A percentile compares a stretch with the other conserved stretches of the same genome.
phyloP scores from a whole-genome alignment of 2,888 invertebrate species.

The Mechanitis mazaeus region DNA sequence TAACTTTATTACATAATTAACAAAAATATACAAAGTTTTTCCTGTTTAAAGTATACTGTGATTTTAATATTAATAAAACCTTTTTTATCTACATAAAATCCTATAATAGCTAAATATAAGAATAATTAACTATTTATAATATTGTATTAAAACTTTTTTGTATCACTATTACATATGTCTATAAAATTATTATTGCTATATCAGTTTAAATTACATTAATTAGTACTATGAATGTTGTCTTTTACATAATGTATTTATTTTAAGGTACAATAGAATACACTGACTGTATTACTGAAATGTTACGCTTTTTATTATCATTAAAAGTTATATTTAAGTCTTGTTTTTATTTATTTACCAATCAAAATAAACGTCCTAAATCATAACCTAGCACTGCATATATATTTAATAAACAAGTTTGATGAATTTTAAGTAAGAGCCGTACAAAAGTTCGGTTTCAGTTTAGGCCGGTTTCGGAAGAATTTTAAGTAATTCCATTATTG shows the following conservation, averaged over 20 bases:
- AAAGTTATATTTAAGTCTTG: not conserved
- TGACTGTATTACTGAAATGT: not conserved
- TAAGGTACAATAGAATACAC: not conserved
- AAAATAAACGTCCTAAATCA: too few relatives aligned
- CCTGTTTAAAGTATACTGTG: not conserved
- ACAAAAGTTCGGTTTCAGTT: too few relatives aligned
- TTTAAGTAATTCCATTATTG: too few relatives aligned
- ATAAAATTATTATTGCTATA: not conserved
- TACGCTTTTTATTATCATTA: constrained; percentile 1
- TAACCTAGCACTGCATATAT: too few relatives aligned
- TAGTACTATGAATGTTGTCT: not conserved
- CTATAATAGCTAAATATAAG: too few relatives aligned
- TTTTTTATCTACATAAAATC: too few relatives aligned
- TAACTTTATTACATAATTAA: constrained; percentile 2
- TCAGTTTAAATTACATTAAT: not conserved
- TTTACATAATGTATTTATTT: not conserved
- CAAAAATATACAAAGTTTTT: not conserved
- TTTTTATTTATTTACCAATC: not conserved
- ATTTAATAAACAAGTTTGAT: too few relatives aligned
- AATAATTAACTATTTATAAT: too few relatives aligned
- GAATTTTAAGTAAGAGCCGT: too few relatives aligned
- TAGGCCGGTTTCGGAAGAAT: too few relatives aligned
- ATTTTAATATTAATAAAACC: too few relatives aligned
- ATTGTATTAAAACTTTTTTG: too few relatives aligned
- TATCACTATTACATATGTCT: not conserved